Evolutionary conservation across 2,797 vertebrate species (phyloP).

Genomic region (Poliocrania exsul): DNA sequence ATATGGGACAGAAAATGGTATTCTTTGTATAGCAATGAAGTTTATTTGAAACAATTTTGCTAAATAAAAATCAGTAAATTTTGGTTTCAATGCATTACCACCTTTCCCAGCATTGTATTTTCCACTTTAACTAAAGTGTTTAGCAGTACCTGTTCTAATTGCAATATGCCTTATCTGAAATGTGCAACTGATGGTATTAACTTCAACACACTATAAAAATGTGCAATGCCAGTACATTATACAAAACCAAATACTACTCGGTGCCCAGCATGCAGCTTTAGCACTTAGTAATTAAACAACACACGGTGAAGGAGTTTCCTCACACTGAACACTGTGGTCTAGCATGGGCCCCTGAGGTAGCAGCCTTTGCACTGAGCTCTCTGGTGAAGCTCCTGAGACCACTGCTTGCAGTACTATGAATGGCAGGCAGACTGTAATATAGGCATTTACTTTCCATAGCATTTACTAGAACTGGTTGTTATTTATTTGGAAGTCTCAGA

Average conservation of each 20-base stretch:
- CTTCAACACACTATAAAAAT: neutral
- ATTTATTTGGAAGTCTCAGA: neutral
- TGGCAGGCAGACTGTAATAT: neutral
- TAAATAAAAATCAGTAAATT: neutral
- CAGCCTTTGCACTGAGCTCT: neutral
- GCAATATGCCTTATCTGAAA: neutral
- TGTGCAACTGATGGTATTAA: neutral
- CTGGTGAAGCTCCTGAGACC: accelerated
- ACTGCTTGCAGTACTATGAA: neutral
- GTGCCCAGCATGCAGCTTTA: neutral
- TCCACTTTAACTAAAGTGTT: neutral
- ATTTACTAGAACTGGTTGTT: neutral
- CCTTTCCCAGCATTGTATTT: neutral
- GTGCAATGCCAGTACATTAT: neutral
- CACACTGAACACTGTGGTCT: neutral
- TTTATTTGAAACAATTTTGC: neutral
- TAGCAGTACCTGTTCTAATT: neutral
- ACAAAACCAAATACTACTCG: neutral
- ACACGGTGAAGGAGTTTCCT: neutral
- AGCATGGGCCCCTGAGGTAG: neutral
- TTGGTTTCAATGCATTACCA: neutral
- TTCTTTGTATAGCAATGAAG: neutral
- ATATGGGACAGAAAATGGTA: neutral
- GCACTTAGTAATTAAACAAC: neutral
- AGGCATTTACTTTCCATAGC: neutral